Base-by-base conservation (phyloP, 1,140 invertebrate species). In the Drosophila ercepeae region DNA sequence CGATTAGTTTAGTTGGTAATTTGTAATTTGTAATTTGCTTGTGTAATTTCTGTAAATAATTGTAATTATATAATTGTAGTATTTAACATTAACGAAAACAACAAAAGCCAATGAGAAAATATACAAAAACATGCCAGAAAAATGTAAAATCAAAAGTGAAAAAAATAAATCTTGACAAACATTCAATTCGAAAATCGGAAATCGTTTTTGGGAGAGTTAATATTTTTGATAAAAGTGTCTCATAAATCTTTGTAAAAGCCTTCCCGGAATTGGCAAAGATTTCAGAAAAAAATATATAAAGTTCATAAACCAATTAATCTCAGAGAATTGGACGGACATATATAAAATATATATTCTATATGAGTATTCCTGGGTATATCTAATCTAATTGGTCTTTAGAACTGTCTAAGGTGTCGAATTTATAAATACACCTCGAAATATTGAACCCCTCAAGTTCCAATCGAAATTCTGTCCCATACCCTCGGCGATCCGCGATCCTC, bases 41-140 rank as follows among this genome's bases (percentile, higher is more conserved):
- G 45, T 52, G 54, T 68, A 72, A 72, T 73, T 60, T 53, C 46
- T 83, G 78, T 83, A 75, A 83, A 82, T 83, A 77, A 44, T 44
- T 84, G 81, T 79, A 84, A 75, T 83, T 82, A 83, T 74, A 64
- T 82, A 82, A 82, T 78, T 79, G 68, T 61, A 53, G 46, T 44
- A 44, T 67, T 67, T 53, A 67, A 67, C 29, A 67, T 64, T 63
- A 42, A 55, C 32, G 44, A 23, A 41, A 45, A 32, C 52, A 19
- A 44, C 50, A 42, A 49, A 49, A 57, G 34, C 23, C 13, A 49
- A 49, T 25, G 14, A 27, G 21, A 45, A 46, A 46, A 45, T 53
- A 52, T 16, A 23, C 21, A 5, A 23, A 23, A 23, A 23, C 25
- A 29, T 55, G 36, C 29, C 39, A 74, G 11, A 50, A 50, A 16